A percentile compares a stretch with the other conserved stretches of the same genome.
Evolutionary conservation across 2,797 vertebrate species (phyloP).

Genomic region (Gouania willdenowi): DNA sequence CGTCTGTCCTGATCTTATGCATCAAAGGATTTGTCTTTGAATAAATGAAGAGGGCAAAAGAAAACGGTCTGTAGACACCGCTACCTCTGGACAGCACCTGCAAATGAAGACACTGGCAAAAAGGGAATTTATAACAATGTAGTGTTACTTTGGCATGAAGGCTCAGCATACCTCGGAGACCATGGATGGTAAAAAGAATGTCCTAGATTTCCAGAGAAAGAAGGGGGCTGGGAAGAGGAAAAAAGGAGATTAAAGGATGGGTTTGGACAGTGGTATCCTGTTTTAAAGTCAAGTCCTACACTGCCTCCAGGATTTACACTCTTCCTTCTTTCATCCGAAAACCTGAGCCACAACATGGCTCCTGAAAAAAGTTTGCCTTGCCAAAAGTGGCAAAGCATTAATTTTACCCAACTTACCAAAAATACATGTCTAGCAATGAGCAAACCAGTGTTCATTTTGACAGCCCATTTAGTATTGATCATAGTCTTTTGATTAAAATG

Average conservation of each 20-base stretch:
- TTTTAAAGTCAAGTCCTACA: constrained; percentile 35
- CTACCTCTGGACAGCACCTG: constrained; percentile 18
- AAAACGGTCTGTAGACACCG: constrained; percentile 4
- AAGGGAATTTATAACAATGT: constrained; percentile 56
- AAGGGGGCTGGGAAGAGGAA: constrained; percentile 35
- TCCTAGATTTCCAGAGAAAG: constrained; percentile 64
- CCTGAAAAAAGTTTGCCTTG: too few relatives aligned
- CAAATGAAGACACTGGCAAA: constrained; percentile 19
- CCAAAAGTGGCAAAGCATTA: too few relatives aligned
- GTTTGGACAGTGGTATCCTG: constrained; percentile 58
- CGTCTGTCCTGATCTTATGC: neutral
- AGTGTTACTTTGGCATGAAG: constrained; percentile 46
- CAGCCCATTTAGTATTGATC: too few relatives aligned
- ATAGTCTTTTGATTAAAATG: too few relatives aligned
- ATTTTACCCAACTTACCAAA: too few relatives aligned
- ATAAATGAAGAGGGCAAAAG: constrained; percentile 16
- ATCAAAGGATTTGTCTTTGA: neutral
- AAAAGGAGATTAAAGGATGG: constrained; percentile 61
- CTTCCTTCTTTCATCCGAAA: constrained; percentile 8
- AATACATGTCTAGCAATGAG: too few relatives aligned
- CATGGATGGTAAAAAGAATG: constrained; percentile 60
- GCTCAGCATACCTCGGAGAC: constrained; percentile 52
- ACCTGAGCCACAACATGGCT: neutral
- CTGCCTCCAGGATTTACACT: constrained; percentile 6
- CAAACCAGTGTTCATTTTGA: too few relatives aligned